Evolutionary conservation across 2,888 invertebrate species (phyloP).

Genomic region (Melipona beecheii): DNA sequence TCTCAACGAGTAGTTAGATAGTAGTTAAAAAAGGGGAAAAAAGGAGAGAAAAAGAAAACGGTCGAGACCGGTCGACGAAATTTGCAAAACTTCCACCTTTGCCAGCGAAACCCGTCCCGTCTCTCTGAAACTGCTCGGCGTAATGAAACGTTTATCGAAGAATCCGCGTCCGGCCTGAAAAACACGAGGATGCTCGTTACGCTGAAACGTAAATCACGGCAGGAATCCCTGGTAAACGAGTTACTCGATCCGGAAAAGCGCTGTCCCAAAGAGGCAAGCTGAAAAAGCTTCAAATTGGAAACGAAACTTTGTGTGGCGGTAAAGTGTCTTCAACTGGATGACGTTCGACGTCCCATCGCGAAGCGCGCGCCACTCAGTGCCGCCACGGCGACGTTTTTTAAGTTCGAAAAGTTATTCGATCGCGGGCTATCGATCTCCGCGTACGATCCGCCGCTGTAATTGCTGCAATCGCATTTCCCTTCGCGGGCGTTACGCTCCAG

Average conservation of each 20-base stretch:
- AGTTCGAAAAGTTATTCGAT: not conserved
- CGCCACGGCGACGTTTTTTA: not conserved
- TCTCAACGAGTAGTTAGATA: conserved; percentile 10
- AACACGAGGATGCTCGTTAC: conserved; percentile 28
- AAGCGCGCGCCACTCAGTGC: not conserved
- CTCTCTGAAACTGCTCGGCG: not conserved
- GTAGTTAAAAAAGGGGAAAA: not conserved
- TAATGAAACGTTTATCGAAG: conserved; percentile 30
- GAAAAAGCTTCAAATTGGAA: no score
- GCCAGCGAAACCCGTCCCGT: not conserved
- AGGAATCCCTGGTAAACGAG: not conserved
- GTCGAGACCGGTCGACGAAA: not conserved
- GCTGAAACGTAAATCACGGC: conserved; percentile 22
- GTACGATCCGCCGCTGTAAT: not conserved
- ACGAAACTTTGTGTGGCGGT: not conserved
- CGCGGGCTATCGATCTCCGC: not conserved
- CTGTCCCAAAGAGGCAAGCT: not conserved
- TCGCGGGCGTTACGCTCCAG: not conserved
- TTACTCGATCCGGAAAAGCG: conserved; percentile 7
- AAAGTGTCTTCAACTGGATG: conserved; percentile 2
- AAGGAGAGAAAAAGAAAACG: no score
- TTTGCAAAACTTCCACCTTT: conserved; percentile 12
- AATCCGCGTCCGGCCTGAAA: conserved; percentile 5
- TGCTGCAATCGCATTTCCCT: not conserved
- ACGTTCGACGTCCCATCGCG: not conserved